phyloP scores from a whole-genome alignment of 2,888 invertebrate genomes.

The Callyntrura guangdongensis region DNA sequence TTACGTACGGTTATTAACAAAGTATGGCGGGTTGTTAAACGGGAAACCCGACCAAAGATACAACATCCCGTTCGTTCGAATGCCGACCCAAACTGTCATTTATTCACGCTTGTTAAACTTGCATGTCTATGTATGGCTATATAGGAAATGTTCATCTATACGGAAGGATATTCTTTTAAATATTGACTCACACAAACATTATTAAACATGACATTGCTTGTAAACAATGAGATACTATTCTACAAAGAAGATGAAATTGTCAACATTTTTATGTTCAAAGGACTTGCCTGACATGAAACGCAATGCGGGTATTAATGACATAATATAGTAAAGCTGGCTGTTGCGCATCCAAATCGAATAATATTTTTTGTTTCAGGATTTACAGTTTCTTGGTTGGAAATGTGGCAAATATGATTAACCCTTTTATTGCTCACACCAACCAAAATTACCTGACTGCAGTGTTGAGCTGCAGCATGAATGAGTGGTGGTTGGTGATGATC shows the following conservation, averaged over 20 bases:
- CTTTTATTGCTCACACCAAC: too few species aligned
- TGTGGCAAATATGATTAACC: too few species aligned
- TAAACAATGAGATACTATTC: too few species aligned
- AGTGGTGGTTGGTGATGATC: background rate
- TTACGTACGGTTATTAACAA: slow-evolving; percentile 46
- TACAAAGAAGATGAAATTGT: background rate
- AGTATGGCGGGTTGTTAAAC: slow-evolving; percentile 6
- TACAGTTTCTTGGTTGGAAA: too few species aligned
- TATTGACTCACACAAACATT: too few species aligned
- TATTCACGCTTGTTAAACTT: slow-evolving; percentile 69
- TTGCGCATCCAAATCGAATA: too few species aligned
- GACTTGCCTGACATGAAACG: background rate
- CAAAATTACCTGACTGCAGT: background rate
- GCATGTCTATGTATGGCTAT: background rate
- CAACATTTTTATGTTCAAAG: slow-evolving; percentile 8
- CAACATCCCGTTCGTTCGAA: background rate
- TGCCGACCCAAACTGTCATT: slow-evolving; percentile 58
- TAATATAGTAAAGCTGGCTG: too few species aligned
- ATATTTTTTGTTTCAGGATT: too few species aligned
- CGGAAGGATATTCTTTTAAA: background rate
- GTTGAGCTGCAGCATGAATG: background rate
- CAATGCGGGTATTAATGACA: too few species aligned
- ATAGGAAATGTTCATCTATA: background rate
- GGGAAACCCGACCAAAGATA: background rate
- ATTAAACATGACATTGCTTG: too few species aligned